Base-by-base conservation (phyloP, 2,113 vertebrate species). In the Boleophthalmus pectinirostris region DNA sequence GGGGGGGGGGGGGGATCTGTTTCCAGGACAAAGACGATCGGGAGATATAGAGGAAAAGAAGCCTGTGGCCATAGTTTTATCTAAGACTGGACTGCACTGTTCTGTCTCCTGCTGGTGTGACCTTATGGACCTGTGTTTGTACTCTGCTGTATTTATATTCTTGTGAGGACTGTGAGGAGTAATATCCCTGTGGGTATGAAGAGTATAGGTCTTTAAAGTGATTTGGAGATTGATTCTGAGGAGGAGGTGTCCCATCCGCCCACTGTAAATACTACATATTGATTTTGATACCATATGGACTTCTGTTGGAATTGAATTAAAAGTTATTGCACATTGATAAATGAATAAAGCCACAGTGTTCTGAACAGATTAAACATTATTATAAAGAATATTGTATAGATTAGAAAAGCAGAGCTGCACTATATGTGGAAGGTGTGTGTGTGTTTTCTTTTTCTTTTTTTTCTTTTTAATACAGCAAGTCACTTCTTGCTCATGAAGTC, bases 61-160 rank as follows among this genome's bases (percentile, higher is more conserved):
- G 77, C 75, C 68, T 79, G 71, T 81, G 86, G 71, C 74, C 79
- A 73, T 43, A 72, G 79, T 85, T 81, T 82, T 69, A 78, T 73
- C 47, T 72, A 53, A 69, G 61, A 76, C 67, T 23, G 64, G 47
- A 78, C 73, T 79, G 10, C 0, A 0, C 66, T 76, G 49, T 13
- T 57, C 61, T 67, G 60, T 76, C 70, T 69, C 70, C 70, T 56
- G 73, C 47, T 38, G 38, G 23, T n/a, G n/a, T n/a, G 4, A 24
- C 64, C 47, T 69, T 54, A 53, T 45, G 74, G 18, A 68, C 45
- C 58, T 38, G 29, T 38, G 61, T 64, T 38, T 64, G 61, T 64
- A n/a, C 20, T 64, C 33, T n/a, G 61, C 18, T 9, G 10, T 58
- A 64, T 64, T 64, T 64, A 43, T 64, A 64, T 64, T 64, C 61